A percentile compares a stretch with the other conserved stretches of the same genome.
These are phyloP conservation scores for Sphyrna mokarran DNA, from an alignment of 2,113 vertebrate genomes.

Conservation along the genomic window DNA sequence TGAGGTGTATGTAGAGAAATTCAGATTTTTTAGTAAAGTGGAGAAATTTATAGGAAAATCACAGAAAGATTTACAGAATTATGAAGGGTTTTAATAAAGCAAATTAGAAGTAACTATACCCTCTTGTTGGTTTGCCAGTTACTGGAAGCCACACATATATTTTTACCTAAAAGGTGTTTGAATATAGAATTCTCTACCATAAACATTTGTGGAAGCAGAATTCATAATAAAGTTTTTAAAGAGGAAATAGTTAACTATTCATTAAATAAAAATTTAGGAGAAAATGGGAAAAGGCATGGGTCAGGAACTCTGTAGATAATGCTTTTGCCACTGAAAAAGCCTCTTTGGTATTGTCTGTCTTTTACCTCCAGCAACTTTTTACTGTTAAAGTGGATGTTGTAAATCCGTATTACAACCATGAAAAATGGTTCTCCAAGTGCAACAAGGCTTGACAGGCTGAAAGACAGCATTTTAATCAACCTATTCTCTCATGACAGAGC, in stretches of 20 bases:
- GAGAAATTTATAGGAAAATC: not conserved
- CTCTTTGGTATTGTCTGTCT: not conserved
- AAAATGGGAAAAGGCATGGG: not conserved
- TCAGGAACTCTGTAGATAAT: not conserved
- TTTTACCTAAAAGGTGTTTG: not conserved
- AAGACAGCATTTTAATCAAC: slow-evolving; percentile 24
- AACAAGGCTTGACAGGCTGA: not conserved
- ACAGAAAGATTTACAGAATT: not conserved
- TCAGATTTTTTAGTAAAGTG: not conserved
- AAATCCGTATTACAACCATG: not conserved
- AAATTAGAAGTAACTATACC: not conserved
- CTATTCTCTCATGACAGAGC: not conserved
- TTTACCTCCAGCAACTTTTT: not conserved
- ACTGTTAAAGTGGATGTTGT: not conserved
- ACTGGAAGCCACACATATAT: not conserved
- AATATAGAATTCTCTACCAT: not conserved
- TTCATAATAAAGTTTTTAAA: not conserved
- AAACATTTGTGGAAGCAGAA: not conserved
- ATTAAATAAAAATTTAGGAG: not conserved
- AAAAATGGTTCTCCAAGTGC: not conserved
- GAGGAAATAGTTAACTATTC: not conserved
- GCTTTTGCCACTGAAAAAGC: not conserved
- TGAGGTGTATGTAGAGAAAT: not conserved
- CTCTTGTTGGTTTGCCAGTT: not conserved
- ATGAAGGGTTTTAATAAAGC: not conserved